Evolutionary conservation across 1,140 invertebrate genomes (phyloP).

Genomic region (Rhagoletis zephyria): DNA sequence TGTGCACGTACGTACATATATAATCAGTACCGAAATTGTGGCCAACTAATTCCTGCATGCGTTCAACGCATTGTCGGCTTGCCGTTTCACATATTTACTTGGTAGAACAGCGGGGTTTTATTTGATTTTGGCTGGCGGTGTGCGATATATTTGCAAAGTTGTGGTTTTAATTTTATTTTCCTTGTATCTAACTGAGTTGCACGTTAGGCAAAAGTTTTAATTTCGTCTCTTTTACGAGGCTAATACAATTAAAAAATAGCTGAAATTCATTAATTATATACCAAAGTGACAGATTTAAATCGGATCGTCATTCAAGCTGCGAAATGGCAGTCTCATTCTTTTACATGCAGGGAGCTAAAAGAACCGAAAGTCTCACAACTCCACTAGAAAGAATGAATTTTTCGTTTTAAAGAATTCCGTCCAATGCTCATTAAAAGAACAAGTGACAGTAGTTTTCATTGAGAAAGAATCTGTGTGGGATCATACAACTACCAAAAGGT

Average conservation of each 20-base stretch:
- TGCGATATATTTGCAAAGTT: neutral
- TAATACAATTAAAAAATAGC: slow-evolving; percentile 25
- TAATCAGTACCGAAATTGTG: neutral
- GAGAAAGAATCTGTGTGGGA: too few species aligned
- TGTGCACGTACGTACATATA: neutral
- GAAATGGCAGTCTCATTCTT: neutral
- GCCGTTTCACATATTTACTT: too few species aligned
- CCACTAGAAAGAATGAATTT: too few species aligned
- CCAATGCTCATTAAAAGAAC: too few species aligned
- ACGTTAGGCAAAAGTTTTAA: neutral
- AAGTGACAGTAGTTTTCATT: too few species aligned
- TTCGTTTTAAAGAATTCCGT: too few species aligned
- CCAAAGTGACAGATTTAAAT: neutral
- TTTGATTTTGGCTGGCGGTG: neutral
- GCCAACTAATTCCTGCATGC: neutral
- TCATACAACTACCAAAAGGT: too few species aligned
- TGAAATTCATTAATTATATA: neutral
- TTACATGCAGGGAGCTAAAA: too few species aligned
- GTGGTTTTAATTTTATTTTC: neutral
- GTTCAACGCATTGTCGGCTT: too few species aligned
- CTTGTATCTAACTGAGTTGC: slow-evolving; percentile 3
- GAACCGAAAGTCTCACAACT: too few species aligned
- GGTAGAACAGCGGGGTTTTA: neutral
- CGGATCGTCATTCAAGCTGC: neutral
- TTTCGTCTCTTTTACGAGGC: neutral